phyloP scores from a whole-genome alignment of 92 coral and sea anemone species.

The Parazoanthus swiftii region DNA sequence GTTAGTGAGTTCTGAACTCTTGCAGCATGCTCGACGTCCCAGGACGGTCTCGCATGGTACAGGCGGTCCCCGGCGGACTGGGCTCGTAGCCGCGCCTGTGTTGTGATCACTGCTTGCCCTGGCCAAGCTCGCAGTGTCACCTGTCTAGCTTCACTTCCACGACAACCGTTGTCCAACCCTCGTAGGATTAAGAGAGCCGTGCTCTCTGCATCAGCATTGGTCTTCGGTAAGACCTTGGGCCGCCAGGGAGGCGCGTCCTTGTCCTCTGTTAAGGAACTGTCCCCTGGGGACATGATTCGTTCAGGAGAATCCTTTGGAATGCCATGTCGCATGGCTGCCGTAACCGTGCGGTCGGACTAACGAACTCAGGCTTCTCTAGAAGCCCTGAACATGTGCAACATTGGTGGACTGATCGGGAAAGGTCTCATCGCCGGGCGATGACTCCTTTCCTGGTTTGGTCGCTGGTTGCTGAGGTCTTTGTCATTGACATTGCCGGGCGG shows the following conservation, averaged over 20 bases:
- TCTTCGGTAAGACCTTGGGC: conserved; percentile 1
- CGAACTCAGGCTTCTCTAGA: conserved; percentile 3
- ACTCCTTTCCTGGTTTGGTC: background rate
- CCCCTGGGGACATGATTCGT: background rate
- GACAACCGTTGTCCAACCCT: conserved; percentile 7
- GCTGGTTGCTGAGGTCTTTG: background rate
- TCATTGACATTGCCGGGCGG: background rate
- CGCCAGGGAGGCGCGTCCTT: conserved; percentile 7
- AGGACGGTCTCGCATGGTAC: background rate
- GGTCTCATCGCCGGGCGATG: background rate
- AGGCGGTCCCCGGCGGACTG: background rate
- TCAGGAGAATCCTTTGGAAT: conserved; percentile 1
- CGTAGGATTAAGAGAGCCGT: conserved; percentile 3
- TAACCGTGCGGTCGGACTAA: conserved; percentile 4
- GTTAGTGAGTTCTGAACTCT: background rate
- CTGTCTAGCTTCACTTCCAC: conserved; percentile 1
- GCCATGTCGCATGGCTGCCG: conserved; percentile 9
- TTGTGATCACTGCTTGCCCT: conserved; percentile 6
- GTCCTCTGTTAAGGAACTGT: background rate
- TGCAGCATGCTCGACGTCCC: background rate
- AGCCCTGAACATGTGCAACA: background rate
- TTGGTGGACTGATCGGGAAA: background rate
- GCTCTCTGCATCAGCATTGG: conserved; percentile 7
- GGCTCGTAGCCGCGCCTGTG: background rate
- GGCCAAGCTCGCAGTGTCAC: conserved; percentile 4